Evolutionary conservation across 2,113 vertebrate genomes (phyloP).

Genomic region (Emydura subglobosa): DNA sequence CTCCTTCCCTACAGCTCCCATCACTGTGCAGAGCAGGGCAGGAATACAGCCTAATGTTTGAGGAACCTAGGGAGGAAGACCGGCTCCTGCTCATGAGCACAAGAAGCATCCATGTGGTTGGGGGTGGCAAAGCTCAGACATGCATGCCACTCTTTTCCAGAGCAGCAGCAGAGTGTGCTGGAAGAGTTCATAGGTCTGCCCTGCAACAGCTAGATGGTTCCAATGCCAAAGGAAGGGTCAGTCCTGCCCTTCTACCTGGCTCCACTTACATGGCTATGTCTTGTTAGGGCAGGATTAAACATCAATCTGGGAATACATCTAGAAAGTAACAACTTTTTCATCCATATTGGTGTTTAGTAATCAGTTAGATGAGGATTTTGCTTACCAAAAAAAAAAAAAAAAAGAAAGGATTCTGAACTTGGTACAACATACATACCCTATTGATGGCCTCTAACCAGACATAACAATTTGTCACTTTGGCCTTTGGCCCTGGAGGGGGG

Average conservation of each 20-base stretch:
- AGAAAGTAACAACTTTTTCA: not conserved
- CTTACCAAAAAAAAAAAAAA: not conserved
- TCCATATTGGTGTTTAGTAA: not conserved
- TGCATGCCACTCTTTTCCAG: not conserved
- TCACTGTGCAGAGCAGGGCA: not conserved
- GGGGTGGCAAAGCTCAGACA: not conserved
- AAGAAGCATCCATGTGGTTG: not conserved
- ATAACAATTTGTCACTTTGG: not conserved
- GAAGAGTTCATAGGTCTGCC: not conserved
- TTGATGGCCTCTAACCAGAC: not conserved
- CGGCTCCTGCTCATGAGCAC: not conserved
- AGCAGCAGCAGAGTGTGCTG: not conserved
- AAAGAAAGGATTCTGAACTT: not conserved
- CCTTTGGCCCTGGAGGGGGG: not conserved
- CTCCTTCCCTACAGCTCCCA: not conserved
- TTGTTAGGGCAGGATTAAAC: not conserved
- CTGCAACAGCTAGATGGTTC: not conserved
- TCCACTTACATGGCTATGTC: not conserved
- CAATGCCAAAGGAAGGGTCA: not conserved
- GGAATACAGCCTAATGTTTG: not conserved
- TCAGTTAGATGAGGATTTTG: not conserved
- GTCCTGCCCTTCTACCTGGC: not conserved
- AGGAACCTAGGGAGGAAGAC: not conserved
- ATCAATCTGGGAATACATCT: not conserved
- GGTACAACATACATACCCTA: not conserved